Conservation (phyloP, 2,797 vertebrate species). For the Hydrocynus forskahlii region DNA sequence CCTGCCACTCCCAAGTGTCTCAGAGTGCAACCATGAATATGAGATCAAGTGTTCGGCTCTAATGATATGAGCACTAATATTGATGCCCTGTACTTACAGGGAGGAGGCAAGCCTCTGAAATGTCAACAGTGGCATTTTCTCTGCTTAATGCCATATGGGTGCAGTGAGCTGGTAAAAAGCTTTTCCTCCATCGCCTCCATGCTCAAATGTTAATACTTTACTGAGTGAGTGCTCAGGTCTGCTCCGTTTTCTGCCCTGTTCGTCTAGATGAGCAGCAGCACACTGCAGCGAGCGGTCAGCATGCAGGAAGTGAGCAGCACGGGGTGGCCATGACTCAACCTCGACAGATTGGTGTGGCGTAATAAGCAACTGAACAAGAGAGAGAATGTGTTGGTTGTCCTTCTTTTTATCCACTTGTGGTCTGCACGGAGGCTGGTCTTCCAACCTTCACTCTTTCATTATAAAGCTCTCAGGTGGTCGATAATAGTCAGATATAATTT, state of each 20-base stretch:
- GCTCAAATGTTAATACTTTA: slow-evolving; percentile 83
- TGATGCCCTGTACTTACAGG: slow-evolving; percentile 75
- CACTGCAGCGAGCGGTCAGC: slow-evolving; percentile 75
- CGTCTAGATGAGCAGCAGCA: slow-evolving; percentile 80
- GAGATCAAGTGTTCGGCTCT: slow-evolving; percentile 71
- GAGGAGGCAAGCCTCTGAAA: slow-evolving; percentile 72
- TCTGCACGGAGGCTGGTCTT: background rate
- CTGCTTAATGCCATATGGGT: slow-evolving; percentile 78
- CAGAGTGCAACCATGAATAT: slow-evolving; percentile 72
- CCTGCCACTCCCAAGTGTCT: slow-evolving; percentile 61
- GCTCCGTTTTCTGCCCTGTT: slow-evolving; percentile 77
- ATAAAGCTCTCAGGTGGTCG: background rate
- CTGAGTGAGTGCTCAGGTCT: slow-evolving; percentile 67
- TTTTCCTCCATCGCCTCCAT: slow-evolving; percentile 77
- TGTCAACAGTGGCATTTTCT: slow-evolving; percentile 81
- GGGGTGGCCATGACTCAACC: slow-evolving; percentile 74
- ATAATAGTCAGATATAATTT: slow-evolving; percentile 16
- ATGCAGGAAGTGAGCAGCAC: slow-evolving; percentile 73
- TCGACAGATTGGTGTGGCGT: slow-evolving; percentile 71
- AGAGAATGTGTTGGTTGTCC: slow-evolving; percentile 4
- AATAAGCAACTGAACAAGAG: slow-evolving; percentile 56
- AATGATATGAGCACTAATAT: slow-evolving; percentile 73
- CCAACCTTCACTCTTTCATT: background rate
- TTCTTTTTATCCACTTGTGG: slow-evolving; percentile 21
- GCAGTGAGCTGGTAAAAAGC: slow-evolving; percentile 79